These are phyloP conservation scores for Lepilemur septentrionalis DNA, from an alignment of 2,797 vertebrate species.

Conservation along the genomic window DNA sequence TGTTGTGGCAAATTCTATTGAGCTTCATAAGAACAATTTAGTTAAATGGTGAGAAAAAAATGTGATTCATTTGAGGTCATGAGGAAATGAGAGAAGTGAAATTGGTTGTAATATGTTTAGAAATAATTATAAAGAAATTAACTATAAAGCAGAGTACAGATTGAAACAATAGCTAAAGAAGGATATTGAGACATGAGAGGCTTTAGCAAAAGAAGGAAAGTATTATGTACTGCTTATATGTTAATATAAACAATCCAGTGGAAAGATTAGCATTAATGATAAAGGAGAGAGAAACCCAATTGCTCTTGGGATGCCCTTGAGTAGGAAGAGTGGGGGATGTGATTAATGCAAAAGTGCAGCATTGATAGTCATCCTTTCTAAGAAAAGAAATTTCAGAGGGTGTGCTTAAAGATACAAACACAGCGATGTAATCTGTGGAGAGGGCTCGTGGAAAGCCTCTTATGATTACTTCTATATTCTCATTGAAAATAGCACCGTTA, in stretches of 20 bases:
- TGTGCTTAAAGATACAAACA: background rate
- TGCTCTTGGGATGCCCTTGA: background rate
- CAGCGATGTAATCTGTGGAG: background rate
- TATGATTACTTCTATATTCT: background rate
- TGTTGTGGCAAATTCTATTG: background rate
- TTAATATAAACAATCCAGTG: background rate
- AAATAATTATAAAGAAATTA: background rate
- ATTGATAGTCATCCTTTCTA: background rate
- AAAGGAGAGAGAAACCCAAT: background rate
- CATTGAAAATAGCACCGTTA: background rate
- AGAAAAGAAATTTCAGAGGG: background rate
- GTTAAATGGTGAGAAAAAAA: background rate
- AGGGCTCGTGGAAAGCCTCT: background rate
- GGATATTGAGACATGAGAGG: background rate
- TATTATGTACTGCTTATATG: background rate
- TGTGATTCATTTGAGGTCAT: background rate
- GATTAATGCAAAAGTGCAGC: background rate
- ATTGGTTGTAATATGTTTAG: background rate
- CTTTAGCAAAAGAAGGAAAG: background rate
- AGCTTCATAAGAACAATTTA: background rate
- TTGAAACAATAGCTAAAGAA: background rate
- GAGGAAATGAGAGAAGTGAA: background rate
- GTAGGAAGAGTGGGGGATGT: background rate
- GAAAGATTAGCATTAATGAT: background rate
- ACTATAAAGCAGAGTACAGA: background rate